Base-by-base conservation (phyloP, 2,113 vertebrate genomes). In the Sturnus vulgaris region DNA sequence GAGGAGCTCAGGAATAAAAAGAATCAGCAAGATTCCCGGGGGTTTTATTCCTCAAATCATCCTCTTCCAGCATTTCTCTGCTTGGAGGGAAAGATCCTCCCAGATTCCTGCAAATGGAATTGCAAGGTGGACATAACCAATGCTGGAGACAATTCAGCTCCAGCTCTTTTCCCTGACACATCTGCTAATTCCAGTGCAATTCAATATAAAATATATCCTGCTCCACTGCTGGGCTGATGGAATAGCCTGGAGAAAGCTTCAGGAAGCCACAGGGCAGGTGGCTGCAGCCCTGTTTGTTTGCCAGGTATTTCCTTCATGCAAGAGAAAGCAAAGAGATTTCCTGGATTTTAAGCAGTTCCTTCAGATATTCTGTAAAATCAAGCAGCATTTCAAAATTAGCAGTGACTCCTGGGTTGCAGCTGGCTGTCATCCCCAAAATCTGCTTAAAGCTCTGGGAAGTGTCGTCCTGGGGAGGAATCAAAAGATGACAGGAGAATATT, bases 81-180 rank as follows among this genome's bases (percentile, higher is more conserved):
- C 73, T 66, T 16, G 52, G 42, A 90, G 81, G 46, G 49, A 50
- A 87, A 17, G 3, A 0, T 15, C 20, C 21, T 33, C 66, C 57
- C 65, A 44, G 35, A 15, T 22, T 93, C 33, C 82, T 37, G 40
- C 2, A 8, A n/a, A 25, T 12, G 31, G 25, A 52, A 35, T 6
- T 30, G 35, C 30, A 27, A 56, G 2, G 7, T 77, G 59, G 1
- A 0, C 0, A 0, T 16, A 22, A 17, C 28, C 4, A 3, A 1
- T 6, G 25, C 18, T 0, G 13, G 56, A 79, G 37, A 24, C 55
- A 28, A 57, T 46, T 30, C 77, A 57, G 53, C 66, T 69, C 39
- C 5, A 14, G 60, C 47, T 50, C 52, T 33, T 68, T 28, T 7
- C 30, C 25, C 10, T 64, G 59, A 16, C 59, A n/a, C 14, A 3